A percentile compares a stretch with the other conserved stretches of the same genome.
Conservation (phyloP, 2,113 vertebrate genomes). For the Oenanthe oenanthe region DNA sequence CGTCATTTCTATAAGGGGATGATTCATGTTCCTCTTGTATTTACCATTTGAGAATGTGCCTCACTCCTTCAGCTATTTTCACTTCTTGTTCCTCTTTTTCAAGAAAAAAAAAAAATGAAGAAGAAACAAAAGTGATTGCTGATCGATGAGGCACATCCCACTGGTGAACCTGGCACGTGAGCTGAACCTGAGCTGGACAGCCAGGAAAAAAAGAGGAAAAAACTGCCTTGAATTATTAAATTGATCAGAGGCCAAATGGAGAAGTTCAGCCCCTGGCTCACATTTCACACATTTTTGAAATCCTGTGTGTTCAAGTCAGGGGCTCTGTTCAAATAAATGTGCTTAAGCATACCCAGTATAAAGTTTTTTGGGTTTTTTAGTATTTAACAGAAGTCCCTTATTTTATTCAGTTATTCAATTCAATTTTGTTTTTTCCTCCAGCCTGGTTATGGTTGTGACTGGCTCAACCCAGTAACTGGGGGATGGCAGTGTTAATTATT, state of each 20-base stretch:
- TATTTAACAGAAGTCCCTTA: neutral
- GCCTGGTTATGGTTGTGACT: neutral
- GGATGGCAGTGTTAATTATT: neutral
- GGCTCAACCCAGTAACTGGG: neutral
- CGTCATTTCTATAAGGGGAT: constrained; percentile 69
- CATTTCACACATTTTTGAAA: neutral
- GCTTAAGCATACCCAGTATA: neutral
- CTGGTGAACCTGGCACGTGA: neutral
- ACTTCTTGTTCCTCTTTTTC: constrained; percentile 50
- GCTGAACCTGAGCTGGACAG: neutral
- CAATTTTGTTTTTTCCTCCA: neutral
- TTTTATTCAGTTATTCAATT: neutral
- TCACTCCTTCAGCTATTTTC: constrained; percentile 33
- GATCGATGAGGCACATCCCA: neutral
- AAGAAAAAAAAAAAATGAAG: neutral
- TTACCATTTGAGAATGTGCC: constrained; percentile 57
- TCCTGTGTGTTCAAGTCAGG: neutral
- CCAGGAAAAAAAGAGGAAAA: neutral
- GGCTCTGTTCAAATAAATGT: neutral
- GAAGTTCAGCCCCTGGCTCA: neutral
- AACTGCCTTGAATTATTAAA: neutral
- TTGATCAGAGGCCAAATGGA: neutral
- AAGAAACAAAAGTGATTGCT: neutral
- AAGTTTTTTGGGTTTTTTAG: neutral
- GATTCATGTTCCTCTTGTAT: constrained; percentile 70